These are phyloP conservation scores for Synanthedon vespiformis DNA, from an alignment of 2,888 invertebrate genomes.

Conservation along the genomic window DNA sequence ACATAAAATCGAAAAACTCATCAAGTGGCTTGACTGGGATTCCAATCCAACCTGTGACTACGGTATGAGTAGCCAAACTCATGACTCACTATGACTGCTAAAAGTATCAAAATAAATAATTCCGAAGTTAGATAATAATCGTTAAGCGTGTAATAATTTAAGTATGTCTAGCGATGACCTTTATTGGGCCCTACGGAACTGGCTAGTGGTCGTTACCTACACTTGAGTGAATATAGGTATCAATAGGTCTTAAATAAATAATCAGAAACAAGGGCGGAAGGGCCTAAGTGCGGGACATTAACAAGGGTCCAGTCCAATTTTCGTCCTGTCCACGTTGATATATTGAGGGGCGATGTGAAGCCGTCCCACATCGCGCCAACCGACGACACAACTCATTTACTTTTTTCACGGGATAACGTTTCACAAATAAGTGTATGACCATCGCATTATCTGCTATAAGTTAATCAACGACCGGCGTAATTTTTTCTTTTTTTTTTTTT, in stretches of 20 bases:
- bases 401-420: constrained; percentile 33
- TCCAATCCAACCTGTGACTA: too few species aligned
- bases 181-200: too few species aligned
- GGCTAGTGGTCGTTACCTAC: constrained; percentile 12
- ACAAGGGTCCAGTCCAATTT: constrained; percentile 70
- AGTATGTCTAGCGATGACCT: too few species aligned
- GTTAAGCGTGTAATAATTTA: too few species aligned
- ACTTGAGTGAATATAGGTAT: constrained; percentile 26
- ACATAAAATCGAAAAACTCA: too few species aligned
- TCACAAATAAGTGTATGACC: constrained; percentile 14
- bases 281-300: constrained; percentile 65
- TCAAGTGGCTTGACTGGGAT: too few species aligned
- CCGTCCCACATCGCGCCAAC: constrained; percentile 19
- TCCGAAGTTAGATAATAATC: too few species aligned
- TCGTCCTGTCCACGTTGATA: constrained; percentile 67
- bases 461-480: not conserved
- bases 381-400: constrained; percentile 47
- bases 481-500: too few species aligned
- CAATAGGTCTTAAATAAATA: constrained; percentile 66
- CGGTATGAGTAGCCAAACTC: too few species aligned
- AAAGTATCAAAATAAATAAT: too few species aligned
- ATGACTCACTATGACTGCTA: too few species aligned
- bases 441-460: constrained; percentile 6
- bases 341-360: constrained; percentile 56
- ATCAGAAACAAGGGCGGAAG: constrained; percentile 57